Evolutionary conservation across 2,113 vertebrate species (phyloP).

Genomic region (Cyprinodon tularosa): DNA sequence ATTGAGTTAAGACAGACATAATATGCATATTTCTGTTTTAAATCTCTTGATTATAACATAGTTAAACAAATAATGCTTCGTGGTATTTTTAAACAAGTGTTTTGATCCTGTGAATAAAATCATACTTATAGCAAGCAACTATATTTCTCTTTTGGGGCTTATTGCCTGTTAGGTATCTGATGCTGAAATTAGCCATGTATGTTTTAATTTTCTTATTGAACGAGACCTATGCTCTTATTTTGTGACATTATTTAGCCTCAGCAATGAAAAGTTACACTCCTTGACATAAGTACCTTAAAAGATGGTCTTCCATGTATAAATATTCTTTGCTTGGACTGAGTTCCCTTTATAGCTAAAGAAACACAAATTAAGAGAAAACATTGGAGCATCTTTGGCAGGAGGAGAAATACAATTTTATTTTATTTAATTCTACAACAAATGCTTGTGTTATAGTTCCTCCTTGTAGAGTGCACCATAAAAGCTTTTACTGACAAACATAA

Average conservation of each 20-base stretch:
- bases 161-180: background rate
- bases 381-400: background rate
- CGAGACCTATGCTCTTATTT: no score
- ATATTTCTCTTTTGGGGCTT: background rate
- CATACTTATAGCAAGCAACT: no score
- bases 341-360: no score
- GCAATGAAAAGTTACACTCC: background rate
- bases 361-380: background rate
- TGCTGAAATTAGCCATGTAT: background rate
- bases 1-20: no score
- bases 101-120: background rate
- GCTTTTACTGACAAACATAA: background rate
- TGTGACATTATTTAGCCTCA: background rate
- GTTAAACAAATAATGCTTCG: background rate
- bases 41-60: background rate
- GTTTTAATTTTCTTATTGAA: background rate
- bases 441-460: background rate
- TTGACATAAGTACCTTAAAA: background rate
- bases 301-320: background rate
- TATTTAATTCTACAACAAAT: slow-evolving; percentile 6
- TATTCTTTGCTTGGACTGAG: no score
- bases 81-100: background rate
- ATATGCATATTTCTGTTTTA: no score
- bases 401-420: background rate
- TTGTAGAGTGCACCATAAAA: slow-evolving; percentile 29